Percentiles rank a stretch among this genome's conserved stretches.
phyloP scores from a whole-genome alignment of 35 echinoderm and acorn worm genomes.

The Antedon bifida region DNA sequence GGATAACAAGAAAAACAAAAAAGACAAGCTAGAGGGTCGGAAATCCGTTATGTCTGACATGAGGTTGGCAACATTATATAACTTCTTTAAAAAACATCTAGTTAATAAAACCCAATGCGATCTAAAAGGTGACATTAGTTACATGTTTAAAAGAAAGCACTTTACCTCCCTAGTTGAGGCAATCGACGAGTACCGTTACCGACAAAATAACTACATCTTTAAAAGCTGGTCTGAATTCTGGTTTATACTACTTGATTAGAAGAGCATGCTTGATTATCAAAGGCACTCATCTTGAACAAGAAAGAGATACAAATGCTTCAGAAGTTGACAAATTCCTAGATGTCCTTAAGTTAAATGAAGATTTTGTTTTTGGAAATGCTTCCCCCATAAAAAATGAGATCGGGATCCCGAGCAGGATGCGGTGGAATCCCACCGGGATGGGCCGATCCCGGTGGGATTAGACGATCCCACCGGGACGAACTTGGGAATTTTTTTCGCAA shows the following conservation, averaged over 20 bases:
- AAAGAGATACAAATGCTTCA: not conserved
- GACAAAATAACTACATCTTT: not conserved
- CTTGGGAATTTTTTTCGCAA: no score
- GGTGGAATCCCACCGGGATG: no score
- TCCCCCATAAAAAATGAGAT: no score
- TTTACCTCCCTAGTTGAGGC: not conserved
- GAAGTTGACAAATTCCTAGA: not conserved
- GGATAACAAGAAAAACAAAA: no score
- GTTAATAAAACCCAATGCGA: conserved; percentile 6
- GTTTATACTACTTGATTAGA: not conserved
- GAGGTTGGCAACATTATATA: not conserved
- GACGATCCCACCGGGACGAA: no score
- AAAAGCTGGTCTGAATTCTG: not conserved
- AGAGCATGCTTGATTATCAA: not conserved
- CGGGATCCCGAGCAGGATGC: no score
- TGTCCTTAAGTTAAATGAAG: not conserved
- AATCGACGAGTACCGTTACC: not conserved
- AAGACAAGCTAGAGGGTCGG: no score
- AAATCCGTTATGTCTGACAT: conserved; percentile 19
- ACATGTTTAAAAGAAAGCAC: not conserved
- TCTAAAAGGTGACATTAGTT: not conserved
- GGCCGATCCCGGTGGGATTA: no score
- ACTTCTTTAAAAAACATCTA: not conserved
- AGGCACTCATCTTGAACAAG: not conserved
- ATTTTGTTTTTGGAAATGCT: not conserved